Base-by-base conservation (phyloP, 2,888 invertebrate genomes). In the Xanthia togata region DNA sequence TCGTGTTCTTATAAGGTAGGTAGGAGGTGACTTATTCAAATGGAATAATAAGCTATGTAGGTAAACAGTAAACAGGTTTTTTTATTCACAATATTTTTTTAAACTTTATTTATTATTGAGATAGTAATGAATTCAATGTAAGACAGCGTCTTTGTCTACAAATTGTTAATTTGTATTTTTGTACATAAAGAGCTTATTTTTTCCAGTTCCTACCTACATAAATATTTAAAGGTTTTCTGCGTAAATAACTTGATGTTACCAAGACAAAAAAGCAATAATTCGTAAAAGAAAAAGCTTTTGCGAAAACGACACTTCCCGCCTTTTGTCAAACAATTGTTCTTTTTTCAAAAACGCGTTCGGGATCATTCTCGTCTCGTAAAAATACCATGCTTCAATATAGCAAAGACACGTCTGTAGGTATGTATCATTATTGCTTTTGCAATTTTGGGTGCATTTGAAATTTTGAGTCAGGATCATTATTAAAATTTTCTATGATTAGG, bases 21-120 rank as follows among this genome's bases (percentile, higher is more conserved):
- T 68, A 53, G 70, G 59, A 70, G 57, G n/a, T 63, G 73, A 63
- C 53, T 38, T 62, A 26, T 78, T 63, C 35, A 57, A 81, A 78
- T 73, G 55, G 65, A 73, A 72, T 82, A 63, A n/a, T 53, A 70
- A 6, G 38, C 9, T 12, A 35, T 14, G 20, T 83, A 59, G 14
- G 20, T 55, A 71, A 55, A 76, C 47, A 53, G 14, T 63, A 73
- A 70, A 78, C 62, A 31, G 50, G 83, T 63, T 44, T 65, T 70
- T 67, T 72, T 26, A 47, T 47, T 26, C 3, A 26, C 1, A 69
- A 31, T 12, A 17, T 50, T 62, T 23, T 26, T 63, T n/a, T 17
- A 0, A 44, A 6, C 9, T 35, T 17, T 17, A 50, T 47, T 31
- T 17, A 57, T 0, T 55, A 26, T 1, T 53, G 20, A 23, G 6